Base-by-base conservation (phyloP, 2,888 invertebrate genomes). In the Drosophila tripunctata region DNA sequence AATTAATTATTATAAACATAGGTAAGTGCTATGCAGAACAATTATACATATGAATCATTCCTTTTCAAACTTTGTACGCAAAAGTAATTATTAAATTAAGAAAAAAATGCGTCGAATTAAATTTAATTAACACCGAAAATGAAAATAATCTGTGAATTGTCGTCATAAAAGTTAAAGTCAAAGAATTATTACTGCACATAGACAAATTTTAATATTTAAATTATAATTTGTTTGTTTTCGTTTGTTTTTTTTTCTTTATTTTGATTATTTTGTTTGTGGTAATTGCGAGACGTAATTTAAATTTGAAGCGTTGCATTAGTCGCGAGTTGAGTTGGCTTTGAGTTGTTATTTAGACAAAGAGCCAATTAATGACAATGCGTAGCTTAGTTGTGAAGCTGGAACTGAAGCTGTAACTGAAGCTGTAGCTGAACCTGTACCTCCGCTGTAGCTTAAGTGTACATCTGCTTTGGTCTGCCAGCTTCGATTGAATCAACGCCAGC, bases 241-340 rank as follows among this genome's bases (percentile, higher is more conserved):
- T 35, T 33, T 30, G 12, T 12, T 24, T 0, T 12, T 27, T 43
- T 22, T 35, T 2, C 5, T 1, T 5, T 6, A n/a, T n/a, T n/a
- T n/a, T n/a, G n/a, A n/a, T n/a, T n/a, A n/a, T 33, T 24, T 38
- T n/a, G 22, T 38, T 22, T 22, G 10, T 21, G 50, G 35, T 78
- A 79, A 78, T 81, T 84, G 66, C 78, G 67, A 67, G 52, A 55
- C 40, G 62, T 57, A 62, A 68, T 81, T 77, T 62, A 44, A 52
- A 51, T 67, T 60, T 64, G 44, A 62, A 61, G 68, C 62, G 51
- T 62, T 56, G 71, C 69, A 75, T 78, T 74, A 78, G 70, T 24
- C 14, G 30, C 38, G 27, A 30, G 12, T 45, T 35, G 30, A 45
- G 33, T 33, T 47, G 54, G 22, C 40, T 48, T 35, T 33, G 31